These are phyloP conservation scores for Oncorhynchus kisutch DNA, from an alignment of 2,113 vertebrate species.

Conservation along the genomic window DNA sequence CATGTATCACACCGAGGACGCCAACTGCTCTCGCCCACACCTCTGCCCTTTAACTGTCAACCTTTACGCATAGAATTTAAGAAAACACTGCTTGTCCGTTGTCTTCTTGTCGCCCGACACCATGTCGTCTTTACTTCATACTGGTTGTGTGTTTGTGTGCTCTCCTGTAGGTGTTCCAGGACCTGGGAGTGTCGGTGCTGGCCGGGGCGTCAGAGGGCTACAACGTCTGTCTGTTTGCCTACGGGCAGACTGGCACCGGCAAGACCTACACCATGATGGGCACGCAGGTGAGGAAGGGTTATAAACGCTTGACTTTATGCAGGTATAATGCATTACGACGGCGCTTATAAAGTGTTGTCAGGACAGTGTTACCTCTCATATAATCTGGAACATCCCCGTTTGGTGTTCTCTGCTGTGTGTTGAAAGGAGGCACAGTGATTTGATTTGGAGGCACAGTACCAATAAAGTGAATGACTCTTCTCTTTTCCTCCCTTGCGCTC, in stretches of 20 bases:
- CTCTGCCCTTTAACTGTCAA: background rate
- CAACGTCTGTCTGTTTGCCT: slow-evolving; percentile 98
- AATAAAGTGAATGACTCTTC: no score
- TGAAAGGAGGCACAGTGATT: background rate
- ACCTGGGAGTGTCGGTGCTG: slow-evolving; percentile 90
- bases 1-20: slow-evolving; percentile 37
- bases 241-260: slow-evolving; percentile 96
- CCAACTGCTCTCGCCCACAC: background rate
- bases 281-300: slow-evolving; percentile 81
- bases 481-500: background rate
- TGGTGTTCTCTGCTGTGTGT: background rate
- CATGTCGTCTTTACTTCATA: background rate
- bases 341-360: background rate
- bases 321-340: background rate
- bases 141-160: background rate
- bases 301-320: background rate
- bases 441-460: background rate
- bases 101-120: background rate
- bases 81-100: background rate
- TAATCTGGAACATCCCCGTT: background rate
- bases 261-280: slow-evolving; percentile 99
- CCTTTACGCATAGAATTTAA: background rate
- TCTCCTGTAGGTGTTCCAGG: slow-evolving; percentile 88
- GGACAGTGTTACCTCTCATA: background rate
- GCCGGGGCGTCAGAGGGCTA: slow-evolving; percentile 89